These are phyloP conservation scores for Mirounga angustirostris DNA, from an alignment of 2,113 vertebrate genomes.

Conservation along the genomic window DNA sequence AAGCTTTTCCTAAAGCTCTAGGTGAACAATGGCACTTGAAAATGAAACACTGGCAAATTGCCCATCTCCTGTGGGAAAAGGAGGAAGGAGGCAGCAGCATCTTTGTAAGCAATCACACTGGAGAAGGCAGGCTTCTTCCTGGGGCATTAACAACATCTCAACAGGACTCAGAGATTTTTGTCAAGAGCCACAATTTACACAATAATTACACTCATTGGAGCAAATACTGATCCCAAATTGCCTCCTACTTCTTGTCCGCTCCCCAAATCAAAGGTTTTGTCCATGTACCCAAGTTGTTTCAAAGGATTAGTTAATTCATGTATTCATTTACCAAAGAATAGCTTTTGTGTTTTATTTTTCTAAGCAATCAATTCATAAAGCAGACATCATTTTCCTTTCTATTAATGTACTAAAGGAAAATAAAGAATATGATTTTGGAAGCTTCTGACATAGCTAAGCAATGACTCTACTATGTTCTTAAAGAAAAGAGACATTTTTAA, in stretches of 20 bases:
- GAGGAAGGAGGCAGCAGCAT: constrained; percentile 73
- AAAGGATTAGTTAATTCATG: constrained; percentile 54
- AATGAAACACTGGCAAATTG: constrained; percentile 88
- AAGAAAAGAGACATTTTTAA: neutral
- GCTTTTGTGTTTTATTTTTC: constrained; percentile 58
- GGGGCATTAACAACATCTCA: constrained; percentile 83
- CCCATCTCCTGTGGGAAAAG: constrained; percentile 86
- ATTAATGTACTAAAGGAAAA: neutral
- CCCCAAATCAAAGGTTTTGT: constrained; percentile 59
- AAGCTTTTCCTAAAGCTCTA: constrained; percentile 83
- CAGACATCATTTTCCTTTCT: neutral
- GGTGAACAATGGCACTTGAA: constrained; percentile 88
- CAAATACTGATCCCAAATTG: constrained; percentile 78
- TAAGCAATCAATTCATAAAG: constrained; percentile 43
- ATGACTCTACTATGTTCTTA: neutral
- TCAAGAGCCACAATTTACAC: constrained; percentile 86
- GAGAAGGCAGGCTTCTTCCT: constrained; percentile 78
- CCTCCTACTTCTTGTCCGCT: constrained; percentile 67
- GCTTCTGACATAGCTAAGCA: constrained; percentile 32
- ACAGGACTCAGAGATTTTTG: constrained; percentile 83
- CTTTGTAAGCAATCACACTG: constrained; percentile 84
- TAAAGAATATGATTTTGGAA: constrained; percentile 12
- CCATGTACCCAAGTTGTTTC: constrained; percentile 38
- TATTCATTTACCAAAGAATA: constrained; percentile 60
- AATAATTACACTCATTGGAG: constrained; percentile 84